Conservation (phyloP, 2,797 vertebrate genomes). For the Coregonus suidteri region DNA sequence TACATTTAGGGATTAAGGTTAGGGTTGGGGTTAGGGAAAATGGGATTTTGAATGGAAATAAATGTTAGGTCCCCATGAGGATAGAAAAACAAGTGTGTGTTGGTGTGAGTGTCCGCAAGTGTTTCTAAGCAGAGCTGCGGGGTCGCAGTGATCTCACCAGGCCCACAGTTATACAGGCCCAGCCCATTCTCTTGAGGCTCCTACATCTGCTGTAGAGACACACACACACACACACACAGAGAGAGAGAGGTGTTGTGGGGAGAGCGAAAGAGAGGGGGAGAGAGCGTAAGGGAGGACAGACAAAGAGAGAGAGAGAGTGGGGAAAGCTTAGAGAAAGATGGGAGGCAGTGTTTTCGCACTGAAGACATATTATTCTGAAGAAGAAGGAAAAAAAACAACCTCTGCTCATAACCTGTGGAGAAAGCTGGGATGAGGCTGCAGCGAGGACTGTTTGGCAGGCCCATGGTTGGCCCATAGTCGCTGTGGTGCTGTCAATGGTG, state of each 20-base stretch:
- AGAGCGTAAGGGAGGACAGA: slow-evolving; percentile 14
- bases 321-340: slow-evolving; percentile 35
- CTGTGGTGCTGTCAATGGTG: slow-evolving; percentile 47
- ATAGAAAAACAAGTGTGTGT: background rate
- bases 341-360: slow-evolving; percentile 52
- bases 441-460: slow-evolving; percentile 26
- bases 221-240: slow-evolving; percentile 36
- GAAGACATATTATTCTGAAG: slow-evolving; percentile 37
- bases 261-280: slow-evolving; percentile 16
- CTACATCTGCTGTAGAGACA: slow-evolving; percentile 56
- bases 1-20: too few species aligned
- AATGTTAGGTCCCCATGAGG: too few species aligned
- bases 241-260: slow-evolving; percentile 1
- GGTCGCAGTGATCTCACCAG: slow-evolving; percentile 68
- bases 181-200: slow-evolving; percentile 58
- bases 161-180: slow-evolving; percentile 61
- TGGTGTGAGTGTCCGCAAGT: slow-evolving; percentile 21
- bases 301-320: background rate
- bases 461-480: slow-evolving; percentile 22
- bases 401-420: slow-evolving; percentile 30
- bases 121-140: slow-evolving; percentile 50
- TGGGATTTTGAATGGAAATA: too few species aligned
- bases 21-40: too few species aligned
- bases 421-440: slow-evolving; percentile 42
- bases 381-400: slow-evolving; percentile 43